These are phyloP conservation scores for Megaceryle maxima DNA, from an alignment of 2,113 vertebrate genomes.

Conservation along the genomic window DNA sequence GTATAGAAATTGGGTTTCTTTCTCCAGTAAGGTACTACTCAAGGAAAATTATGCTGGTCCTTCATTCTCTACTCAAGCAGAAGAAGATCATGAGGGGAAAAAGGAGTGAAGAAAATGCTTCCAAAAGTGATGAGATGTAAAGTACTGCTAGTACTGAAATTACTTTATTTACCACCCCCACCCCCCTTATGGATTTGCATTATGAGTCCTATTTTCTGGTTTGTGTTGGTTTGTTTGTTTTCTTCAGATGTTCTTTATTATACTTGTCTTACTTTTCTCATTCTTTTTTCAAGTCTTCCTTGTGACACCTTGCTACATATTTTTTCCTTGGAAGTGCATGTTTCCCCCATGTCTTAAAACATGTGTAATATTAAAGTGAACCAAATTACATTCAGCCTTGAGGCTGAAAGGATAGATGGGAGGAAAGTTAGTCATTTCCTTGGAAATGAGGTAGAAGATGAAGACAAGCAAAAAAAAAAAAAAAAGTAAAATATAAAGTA, in stretches of 20 bases:
- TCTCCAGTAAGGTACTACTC: background rate
- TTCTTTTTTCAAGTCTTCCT: background rate
- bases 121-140: background rate
- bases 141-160: background rate
- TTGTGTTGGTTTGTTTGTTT: too few relatives aligned
- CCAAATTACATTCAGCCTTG: background rate
- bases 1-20: background rate
- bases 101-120: background rate
- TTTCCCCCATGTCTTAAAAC: background rate
- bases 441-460: background rate
- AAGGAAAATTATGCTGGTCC: background rate
- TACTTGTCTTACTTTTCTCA: background rate
- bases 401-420: background rate
- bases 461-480: background rate
- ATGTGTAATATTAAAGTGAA: background rate
- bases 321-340: background rate
- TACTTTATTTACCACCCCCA: background rate
- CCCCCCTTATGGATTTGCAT: background rate
- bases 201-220: background rate
- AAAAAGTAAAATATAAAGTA: background rate
- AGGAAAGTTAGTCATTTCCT: slow-evolving; percentile 29
- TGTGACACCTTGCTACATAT: background rate
- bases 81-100: background rate
- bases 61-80: background rate
- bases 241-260: background rate